Evolutionary conservation across 2,888 invertebrate species (phyloP), one percentile per base, ranked within the genome.

Genomic region (Rugalucina vietnamica): DNA sequence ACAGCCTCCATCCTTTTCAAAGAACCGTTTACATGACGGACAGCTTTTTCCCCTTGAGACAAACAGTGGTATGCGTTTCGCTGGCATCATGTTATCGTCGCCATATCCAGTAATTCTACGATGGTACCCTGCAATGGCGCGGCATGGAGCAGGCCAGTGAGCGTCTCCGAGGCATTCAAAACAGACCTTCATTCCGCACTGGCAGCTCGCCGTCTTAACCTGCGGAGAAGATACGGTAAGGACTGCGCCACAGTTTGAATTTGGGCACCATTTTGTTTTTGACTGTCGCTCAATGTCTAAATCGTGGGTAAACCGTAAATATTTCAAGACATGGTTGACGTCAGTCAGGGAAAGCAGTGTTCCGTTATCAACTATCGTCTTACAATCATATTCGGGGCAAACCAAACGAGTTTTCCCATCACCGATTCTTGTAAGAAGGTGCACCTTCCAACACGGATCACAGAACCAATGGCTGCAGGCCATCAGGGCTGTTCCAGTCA

Each of bases 381-480:
- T 76, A 69, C 91, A 91, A 14, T 84, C 84, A 71, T 80, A 89
- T 60, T 90, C 90, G 1, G 90, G 91, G 76, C 90, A 91, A 0
- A 49, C 43, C 2, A 91, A 37, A 2, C 36, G 50, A 0, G 27
- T 27, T 0, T 83, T 69, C 0, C 86, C 89, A 27, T 74, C 79
- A 8, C 72, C 49, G 21, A 89, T 79, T 57, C 77, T 39, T 8
- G 82, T 83, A 60, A 78, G 54, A 12, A 89, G 70, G 69, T 90
- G 87, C 18, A 87, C 87, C 39, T 32, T 65, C 91, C 91, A 91
- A 69, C 90, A 91, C 3, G 43, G 29, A 71, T 89, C 85, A 79
- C 91, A 91, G 76, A 90, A 90, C 91, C 90, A 91, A 71, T 91
- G 91, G n/a, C 87, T 81, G 57, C 91, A 91, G 0, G 79, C 34